phyloP scores from a whole-genome alignment of 2,888 invertebrate genomes.

The Acanthopleura granulata region DNA sequence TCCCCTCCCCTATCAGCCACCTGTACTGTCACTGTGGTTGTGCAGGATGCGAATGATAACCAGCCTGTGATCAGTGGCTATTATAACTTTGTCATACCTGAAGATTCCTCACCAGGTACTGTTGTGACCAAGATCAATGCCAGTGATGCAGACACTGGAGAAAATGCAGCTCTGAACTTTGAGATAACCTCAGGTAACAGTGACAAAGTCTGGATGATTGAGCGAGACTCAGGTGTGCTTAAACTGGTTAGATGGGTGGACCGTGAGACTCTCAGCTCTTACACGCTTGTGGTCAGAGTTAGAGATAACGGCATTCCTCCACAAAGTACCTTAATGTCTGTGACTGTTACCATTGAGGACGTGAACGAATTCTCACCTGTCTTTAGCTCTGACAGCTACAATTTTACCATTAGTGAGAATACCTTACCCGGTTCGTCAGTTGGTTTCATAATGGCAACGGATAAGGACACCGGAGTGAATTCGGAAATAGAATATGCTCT shows the following conservation, averaged over 20 bases:
- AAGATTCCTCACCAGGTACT: not conserved
- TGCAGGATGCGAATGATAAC: not conserved
- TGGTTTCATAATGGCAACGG: not conserved
- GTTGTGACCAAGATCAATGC: not conserved
- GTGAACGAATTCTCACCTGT: conserved; percentile 44
- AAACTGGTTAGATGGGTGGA: not conserved
- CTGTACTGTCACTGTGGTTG: not conserved
- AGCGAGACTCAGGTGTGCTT: not conserved
- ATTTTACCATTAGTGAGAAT: not conserved
- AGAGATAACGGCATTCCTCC: conserved; percentile 56
- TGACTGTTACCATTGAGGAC: conserved; percentile 46
- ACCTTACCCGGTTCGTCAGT: not conserved
- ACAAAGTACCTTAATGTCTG: conserved; percentile 41
- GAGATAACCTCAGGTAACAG: not conserved
- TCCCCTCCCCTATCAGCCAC: not conserved
- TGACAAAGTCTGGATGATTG: not conserved
- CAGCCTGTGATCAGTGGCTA: not conserved
- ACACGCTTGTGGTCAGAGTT: not conserved
- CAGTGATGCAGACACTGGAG: not conserved
- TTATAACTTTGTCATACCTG: not conserved
- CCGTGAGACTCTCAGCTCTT: not conserved
- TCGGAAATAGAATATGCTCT: not conserved
- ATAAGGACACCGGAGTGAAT: not conserved
- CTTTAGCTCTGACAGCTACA: conserved; percentile 26
- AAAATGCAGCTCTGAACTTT: not conserved